Percentiles rank a stretch among this genome's conserved stretches.
These are phyloP conservation scores for Agrochola lychnidis DNA, from an alignment of 2,888 invertebrate species.

Conservation along the genomic window DNA sequence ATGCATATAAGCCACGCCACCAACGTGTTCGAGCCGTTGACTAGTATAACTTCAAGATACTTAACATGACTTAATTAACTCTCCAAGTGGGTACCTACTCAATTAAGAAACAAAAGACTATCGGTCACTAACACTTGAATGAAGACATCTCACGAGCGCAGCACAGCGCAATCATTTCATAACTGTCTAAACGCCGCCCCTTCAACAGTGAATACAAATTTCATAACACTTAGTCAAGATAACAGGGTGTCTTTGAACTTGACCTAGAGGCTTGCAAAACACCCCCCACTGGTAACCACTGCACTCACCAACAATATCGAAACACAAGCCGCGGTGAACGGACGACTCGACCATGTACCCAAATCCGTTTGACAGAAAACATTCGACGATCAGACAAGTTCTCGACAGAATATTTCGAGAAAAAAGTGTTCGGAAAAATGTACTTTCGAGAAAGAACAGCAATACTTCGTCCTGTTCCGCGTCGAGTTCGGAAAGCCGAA, in stretches of 20 bases:
- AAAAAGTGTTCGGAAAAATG: constrained; percentile 74
- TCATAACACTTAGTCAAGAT: constrained; percentile 61
- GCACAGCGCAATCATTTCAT: constrained; percentile 62
- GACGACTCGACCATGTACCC: constrained; percentile 90
- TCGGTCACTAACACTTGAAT: constrained; percentile 38
- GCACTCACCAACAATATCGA: constrained; percentile 64
- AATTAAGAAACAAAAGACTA: neutral
- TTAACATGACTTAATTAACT: neutral
- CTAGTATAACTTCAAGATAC: neutral
- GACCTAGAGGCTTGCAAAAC: constrained; percentile 73
- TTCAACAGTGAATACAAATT: constrained; percentile 58
- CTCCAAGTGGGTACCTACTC: neutral
- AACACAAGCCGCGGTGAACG: constrained; percentile 69
- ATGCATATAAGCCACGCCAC: too few species aligned
- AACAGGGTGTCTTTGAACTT: constrained; percentile 69
- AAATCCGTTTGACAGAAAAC: constrained; percentile 93
- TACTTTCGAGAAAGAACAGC: constrained; percentile 76
- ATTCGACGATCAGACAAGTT: constrained; percentile 92
- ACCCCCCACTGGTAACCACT: constrained; percentile 55
- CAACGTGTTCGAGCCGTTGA: too few species aligned
- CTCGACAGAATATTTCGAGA: constrained; percentile 91
- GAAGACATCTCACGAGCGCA: constrained; percentile 44
- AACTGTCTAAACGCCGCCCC: constrained; percentile 45
- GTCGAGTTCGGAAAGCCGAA: constrained; percentile 63
- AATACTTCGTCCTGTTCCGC: constrained; percentile 74